These are phyloP conservation scores for Delia radicum DNA, from an alignment of 1,140 invertebrate species.

Conservation along the genomic window DNA sequence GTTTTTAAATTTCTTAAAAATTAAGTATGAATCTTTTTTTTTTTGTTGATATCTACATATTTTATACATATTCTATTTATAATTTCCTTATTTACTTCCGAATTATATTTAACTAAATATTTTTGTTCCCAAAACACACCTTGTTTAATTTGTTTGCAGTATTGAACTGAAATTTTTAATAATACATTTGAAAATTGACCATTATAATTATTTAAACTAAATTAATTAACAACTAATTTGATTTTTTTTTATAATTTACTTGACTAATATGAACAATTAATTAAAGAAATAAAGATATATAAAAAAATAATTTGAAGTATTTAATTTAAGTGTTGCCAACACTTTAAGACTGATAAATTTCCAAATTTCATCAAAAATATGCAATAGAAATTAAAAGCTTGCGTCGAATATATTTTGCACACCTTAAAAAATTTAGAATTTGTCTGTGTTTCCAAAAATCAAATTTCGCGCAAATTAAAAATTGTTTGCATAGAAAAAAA, in stretches of 20 bases:
- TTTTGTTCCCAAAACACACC: slow-evolving; percentile 54
- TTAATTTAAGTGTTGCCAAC: too few species aligned
- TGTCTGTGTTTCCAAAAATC: too few species aligned
- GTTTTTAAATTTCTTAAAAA: not conserved
- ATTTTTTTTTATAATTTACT: not conserved
- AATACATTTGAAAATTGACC: not conserved
- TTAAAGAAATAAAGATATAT: too few species aligned
- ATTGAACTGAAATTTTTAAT: not conserved
- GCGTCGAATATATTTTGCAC: too few species aligned
- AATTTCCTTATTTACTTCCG: not conserved
- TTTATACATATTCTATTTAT: not conserved
- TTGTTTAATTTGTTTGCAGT: slow-evolving; percentile 1
- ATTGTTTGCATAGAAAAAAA: too few species aligned
- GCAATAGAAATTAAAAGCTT: too few species aligned
- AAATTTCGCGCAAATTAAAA: too few species aligned
- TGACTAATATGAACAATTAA: not conserved
- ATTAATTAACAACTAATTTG: not conserved
- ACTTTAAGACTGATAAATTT: too few species aligned
- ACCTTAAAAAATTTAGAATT: too few species aligned
- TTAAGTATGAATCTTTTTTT: not conserved
- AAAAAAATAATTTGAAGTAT: too few species aligned
- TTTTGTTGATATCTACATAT: not conserved
- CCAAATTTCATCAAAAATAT: too few species aligned
- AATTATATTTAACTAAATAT: slow-evolving; percentile 43
- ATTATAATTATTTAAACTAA: not conserved